Conservation (phyloP, 2,113 vertebrate genomes). For the Notechis scutatus region DNA sequence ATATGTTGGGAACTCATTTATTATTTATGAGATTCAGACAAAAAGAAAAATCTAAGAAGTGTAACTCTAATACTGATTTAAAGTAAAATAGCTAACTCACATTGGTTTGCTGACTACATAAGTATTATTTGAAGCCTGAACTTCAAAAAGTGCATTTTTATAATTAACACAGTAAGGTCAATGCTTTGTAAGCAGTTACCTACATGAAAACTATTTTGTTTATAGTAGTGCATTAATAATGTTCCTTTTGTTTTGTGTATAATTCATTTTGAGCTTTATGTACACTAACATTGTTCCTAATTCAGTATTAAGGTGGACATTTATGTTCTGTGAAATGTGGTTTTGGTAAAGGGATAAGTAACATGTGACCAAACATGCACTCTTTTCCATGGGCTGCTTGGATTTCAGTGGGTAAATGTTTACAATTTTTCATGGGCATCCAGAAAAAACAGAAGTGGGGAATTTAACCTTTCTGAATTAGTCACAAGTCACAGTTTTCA, state of each 20-base stretch:
- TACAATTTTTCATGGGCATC: neutral
- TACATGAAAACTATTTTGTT: constrained; percentile 18
- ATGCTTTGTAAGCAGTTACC: constrained; percentile 43
- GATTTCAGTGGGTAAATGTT: neutral
- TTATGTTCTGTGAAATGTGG: neutral
- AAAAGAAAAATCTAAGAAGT: constrained; percentile 78
- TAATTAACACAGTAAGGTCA: constrained; percentile 33
- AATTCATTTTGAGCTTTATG: neutral
- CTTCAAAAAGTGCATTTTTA: constrained; percentile 45
- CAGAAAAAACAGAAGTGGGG: neutral
- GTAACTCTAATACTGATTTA: constrained; percentile 81
- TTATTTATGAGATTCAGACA: constrained; percentile 94
- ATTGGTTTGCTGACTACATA: constrained; percentile 57
- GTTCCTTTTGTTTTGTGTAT: neutral
- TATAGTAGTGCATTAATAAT: neutral
- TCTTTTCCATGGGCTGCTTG: neutral
- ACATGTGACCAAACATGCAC: neutral
- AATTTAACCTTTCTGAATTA: neutral
- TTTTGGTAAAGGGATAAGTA: neutral
- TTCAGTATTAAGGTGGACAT: neutral
- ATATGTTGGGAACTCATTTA: constrained; percentile 93
- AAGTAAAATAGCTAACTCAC: constrained; percentile 82
- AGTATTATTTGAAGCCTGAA: constrained; percentile 44
- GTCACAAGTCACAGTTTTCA: neutral
- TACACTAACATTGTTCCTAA: neutral